Conservation (phyloP, 2,888 invertebrate genomes). For the Aradus depressus region DNA sequence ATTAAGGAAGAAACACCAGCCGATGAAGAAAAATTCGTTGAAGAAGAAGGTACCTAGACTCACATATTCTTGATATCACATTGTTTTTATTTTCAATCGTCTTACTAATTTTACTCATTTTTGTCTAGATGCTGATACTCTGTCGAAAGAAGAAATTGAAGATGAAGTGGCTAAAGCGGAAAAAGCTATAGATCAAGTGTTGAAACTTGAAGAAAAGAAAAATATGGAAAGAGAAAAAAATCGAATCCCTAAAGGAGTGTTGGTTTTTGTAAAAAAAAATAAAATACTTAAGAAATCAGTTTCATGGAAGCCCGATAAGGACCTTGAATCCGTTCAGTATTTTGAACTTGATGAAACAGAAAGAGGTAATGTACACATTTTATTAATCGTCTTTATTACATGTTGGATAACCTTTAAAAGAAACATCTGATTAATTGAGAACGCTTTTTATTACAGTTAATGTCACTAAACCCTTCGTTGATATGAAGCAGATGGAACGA, state of each 20-base stretch:
- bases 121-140: constrained; percentile 12
- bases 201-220: constrained; percentile 29
- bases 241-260: constrained; percentile 30
- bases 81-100: not conserved
- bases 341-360: constrained; percentile 95
- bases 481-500: constrained; percentile 84
- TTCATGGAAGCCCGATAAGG: constrained; percentile 71
- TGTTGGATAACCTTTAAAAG: not conserved
- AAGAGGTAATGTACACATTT: constrained; percentile 40
- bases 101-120: not conserved
- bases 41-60: constrained; percentile 7
- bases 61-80: not conserved
- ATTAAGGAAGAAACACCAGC: constrained; percentile 27
- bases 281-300: constrained; percentile 66
- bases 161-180: constrained; percentile 37
- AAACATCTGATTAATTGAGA: not conserved
- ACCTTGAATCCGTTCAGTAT: constrained; percentile 70
- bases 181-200: constrained; percentile 34
- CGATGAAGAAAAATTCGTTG: constrained; percentile 29
- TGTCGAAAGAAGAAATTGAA: constrained; percentile 31
- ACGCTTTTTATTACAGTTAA: constrained; percentile 49
- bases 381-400: not conserved
- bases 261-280: constrained; percentile 29
- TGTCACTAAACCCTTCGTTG: constrained; percentile 81
- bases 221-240: constrained; percentile 31